Evolutionary conservation across 2,797 vertebrate genomes (phyloP), one percentile per base, ranked within the genome.

Genomic region (Ctenopoma multispine): DNA sequence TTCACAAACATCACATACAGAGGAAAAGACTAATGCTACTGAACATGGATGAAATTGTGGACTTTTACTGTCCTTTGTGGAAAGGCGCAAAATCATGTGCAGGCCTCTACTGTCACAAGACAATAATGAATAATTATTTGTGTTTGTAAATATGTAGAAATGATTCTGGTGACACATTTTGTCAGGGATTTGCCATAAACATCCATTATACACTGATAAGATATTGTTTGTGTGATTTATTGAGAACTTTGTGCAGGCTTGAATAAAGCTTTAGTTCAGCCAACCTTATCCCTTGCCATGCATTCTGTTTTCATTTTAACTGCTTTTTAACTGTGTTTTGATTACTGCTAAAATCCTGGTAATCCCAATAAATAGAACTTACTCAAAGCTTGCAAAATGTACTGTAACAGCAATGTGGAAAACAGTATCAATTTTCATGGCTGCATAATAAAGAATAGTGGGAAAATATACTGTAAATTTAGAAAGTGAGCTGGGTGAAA

Each of bases 1-100:
- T 99, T 99, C 87, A 99, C 96, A 70, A 99, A 99, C 86, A 96
- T 99, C 90, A 97, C 97, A 0, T 99, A 98, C 84, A 94, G 95
- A 3, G 97, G 97, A 66, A 94, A 95, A 75, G 92, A 92, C 88
- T 92, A 90, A 40, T 63, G 72, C 87, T 89, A 72, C 82, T 78
- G 70, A 84, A 69, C 23, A 36, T 70, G 38, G 48, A 82, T n/a
- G 46, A 68, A 82, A 64, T 38, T 21, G 63, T 43, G 61, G 69
- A 87, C 80, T 84, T 69, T 69, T 55, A 23, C 63, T 66, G 67
- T 81, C 49, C 56, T 82, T 72, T 83, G 72, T 62, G 79, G 79
- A 68, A 86, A 79, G 62, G 68, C 61, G 50, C 27, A 68, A 13
- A 82, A 86, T 87, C 83, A 92, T 89, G 92, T 93, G 92, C 92